Percentiles rank a stretch among this genome's conserved stretches.
Evolutionary conservation across 2,797 vertebrate species (phyloP).

Genomic region (Poecilia picta): DNA sequence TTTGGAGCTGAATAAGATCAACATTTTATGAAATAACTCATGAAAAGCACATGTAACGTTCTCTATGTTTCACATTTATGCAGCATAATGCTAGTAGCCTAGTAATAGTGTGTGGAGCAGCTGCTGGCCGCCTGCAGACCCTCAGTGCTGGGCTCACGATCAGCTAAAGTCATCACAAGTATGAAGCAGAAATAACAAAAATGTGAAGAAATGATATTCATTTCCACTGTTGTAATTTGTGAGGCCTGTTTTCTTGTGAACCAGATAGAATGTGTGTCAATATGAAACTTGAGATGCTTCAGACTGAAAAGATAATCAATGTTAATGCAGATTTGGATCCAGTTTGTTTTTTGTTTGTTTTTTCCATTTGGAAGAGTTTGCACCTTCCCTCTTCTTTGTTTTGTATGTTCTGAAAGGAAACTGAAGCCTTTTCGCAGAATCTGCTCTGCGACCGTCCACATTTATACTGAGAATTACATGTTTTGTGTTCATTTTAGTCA

Average conservation of each 20-base stretch:
- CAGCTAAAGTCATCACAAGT: neutral
- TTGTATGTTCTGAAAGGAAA: slow-evolving; percentile 11
- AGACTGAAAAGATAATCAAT: neutral
- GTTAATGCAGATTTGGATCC: neutral
- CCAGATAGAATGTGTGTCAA: neutral
- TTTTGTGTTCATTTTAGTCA: slow-evolving; percentile 16
- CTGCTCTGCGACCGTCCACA: slow-evolving; percentile 46
- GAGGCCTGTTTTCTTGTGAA: neutral
- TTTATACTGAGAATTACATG: slow-evolving; percentile 29
- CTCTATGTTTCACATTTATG: neutral
- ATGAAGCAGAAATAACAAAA: neutral
- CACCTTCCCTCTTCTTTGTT: neutral
- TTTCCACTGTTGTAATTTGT: neutral
- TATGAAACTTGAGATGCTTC: neutral
- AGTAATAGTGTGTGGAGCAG: neutral
- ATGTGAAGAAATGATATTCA: neutral
- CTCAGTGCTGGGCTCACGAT: neutral
- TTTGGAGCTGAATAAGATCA: neutral
- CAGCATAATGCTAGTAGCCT: neutral
- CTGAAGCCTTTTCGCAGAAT: slow-evolving; percentile 19
- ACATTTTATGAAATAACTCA: neutral
- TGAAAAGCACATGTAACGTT: neutral
- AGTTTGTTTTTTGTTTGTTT: neutral
- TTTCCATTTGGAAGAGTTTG: neutral
- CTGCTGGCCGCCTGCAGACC: neutral